Percentiles rank a stretch among this genome's conserved stretches.
phyloP scores from a whole-genome alignment of 2,797 vertebrate genomes.

The Dicrostonyx torquatus region DNA sequence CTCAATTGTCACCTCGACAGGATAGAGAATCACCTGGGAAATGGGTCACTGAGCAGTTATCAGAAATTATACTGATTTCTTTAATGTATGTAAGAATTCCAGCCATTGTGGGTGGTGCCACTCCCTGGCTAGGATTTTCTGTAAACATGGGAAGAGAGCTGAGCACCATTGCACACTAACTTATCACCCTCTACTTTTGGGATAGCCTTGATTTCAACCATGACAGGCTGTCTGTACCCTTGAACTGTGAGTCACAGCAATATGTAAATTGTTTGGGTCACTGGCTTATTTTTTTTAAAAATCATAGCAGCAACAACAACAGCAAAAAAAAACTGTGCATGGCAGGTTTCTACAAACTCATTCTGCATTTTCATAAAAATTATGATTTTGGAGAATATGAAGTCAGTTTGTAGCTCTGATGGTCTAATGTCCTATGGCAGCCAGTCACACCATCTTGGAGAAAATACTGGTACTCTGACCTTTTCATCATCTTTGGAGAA shows the following conservation, averaged over 20 bases:
- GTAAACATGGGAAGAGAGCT: background rate
- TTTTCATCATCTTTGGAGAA: background rate
- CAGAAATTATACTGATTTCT: background rate
- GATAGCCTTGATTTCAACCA: background rate
- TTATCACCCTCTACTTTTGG: background rate
- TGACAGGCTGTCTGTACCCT: background rate
- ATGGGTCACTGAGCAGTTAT: background rate
- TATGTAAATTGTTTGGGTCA: background rate
- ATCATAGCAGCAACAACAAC: background rate
- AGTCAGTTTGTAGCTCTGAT: background rate
- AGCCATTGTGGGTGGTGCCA: too few species aligned
- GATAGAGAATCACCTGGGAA: background rate
- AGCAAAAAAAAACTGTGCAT: background rate
- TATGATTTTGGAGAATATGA: background rate
- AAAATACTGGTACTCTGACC: background rate
- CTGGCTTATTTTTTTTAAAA: background rate
- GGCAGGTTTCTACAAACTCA: rapidly evolving
- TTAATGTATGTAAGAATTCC: background rate
- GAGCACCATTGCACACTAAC: rapidly evolving
- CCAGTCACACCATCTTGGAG: background rate
- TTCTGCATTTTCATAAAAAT: rapidly evolving
- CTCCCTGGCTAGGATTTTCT: background rate
- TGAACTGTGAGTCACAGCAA: background rate
- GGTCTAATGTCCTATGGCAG: rapidly evolving
- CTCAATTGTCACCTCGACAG: background rate